A percentile compares a stretch with the other conserved stretches of the same genome.
Evolutionary conservation across 2,113 vertebrate genomes (phyloP).

Genomic region (Psittacara wagleri): DNA sequence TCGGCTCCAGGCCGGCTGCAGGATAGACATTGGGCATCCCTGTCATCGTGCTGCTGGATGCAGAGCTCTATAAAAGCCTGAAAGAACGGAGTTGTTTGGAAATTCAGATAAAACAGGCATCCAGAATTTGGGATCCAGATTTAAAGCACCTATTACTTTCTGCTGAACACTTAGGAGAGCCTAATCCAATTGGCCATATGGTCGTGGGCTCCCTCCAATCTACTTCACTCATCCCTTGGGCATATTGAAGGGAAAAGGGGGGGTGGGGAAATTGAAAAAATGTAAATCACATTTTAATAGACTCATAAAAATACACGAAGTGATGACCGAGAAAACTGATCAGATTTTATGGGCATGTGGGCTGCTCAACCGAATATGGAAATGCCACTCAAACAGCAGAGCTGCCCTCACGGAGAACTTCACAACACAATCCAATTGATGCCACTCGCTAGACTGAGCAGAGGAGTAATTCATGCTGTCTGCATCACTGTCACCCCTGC

Average conservation of each 20-base stretch:
- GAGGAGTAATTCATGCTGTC: not conserved
- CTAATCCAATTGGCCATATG: constrained; percentile 64
- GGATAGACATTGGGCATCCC: not conserved
- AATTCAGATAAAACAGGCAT: not conserved
- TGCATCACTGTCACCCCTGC: constrained; percentile 28
- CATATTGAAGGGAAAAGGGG: not conserved
- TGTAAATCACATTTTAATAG: constrained; percentile 70
- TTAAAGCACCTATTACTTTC: constrained; percentile 34
- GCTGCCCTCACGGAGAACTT: not conserved
- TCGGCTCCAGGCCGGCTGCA: fast-evolving
- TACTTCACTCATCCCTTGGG: constrained; percentile 38
- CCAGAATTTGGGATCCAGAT: not conserved
- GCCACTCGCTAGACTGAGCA: not conserved
- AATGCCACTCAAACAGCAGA: constrained; percentile 45
- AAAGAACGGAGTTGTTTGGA: not conserved
- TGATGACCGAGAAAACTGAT: constrained; percentile 58
- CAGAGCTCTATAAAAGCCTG: not conserved
- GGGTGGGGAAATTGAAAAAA: constrained; percentile 33
- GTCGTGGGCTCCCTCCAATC: constrained; percentile 53
- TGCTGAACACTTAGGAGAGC: constrained; percentile 29
- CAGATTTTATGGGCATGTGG: constrained; percentile 54
- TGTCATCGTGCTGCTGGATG: fast-evolving
- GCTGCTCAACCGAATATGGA: constrained; percentile 43
- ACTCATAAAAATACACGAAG: constrained; percentile 69
- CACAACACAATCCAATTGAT: constrained; percentile 23